Conservation (phyloP, 2,888 invertebrate genomes). For the Drosophila recens region DNA sequence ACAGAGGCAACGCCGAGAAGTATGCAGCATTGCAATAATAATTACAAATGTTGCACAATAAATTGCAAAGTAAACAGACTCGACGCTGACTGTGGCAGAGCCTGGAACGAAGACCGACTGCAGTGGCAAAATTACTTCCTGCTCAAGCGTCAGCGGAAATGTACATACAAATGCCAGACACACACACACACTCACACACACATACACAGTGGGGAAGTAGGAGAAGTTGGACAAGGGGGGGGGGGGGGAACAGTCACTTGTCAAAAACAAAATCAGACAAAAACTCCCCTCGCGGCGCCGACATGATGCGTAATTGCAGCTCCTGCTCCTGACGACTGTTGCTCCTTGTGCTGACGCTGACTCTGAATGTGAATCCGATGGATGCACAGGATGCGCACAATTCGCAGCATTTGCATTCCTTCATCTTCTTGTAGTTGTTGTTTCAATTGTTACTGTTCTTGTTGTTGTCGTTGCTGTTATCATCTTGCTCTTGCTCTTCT, state of each 20-base stretch:
- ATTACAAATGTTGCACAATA: constrained; percentile 82
- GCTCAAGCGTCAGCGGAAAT: constrained; percentile 77
- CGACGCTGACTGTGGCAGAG: constrained; percentile 28
- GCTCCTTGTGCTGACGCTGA: constrained; percentile 6
- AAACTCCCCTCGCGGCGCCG: constrained; percentile 58
- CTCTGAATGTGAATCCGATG: constrained; percentile 36
- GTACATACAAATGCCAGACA: constrained; percentile 72
- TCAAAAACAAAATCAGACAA: constrained; percentile 82
- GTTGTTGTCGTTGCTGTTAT: constrained; percentile 27
- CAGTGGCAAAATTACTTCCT: constrained; percentile 81
- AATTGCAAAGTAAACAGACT: constrained; percentile 81
- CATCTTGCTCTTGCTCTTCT: constrained; percentile 14
- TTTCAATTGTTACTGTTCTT: constrained; percentile 17
- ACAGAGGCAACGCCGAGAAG: constrained; percentile 31
- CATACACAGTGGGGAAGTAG: neutral
- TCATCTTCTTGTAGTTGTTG: neutral
- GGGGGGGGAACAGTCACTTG: constrained; percentile 66
- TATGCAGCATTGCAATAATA: constrained; percentile 77
- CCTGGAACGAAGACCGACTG: constrained; percentile 45
- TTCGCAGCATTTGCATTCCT: constrained; percentile 62
- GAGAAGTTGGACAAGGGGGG: constrained; percentile 24
- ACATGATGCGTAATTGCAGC: constrained; percentile 81
- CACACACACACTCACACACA: constrained; percentile 29
- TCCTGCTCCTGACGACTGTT: constrained; percentile 53
- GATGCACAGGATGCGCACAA: constrained; percentile 69